These are phyloP conservation scores for Trichoplax adhaerens DNA, from an alignment of 37 sponge, comb jelly and placozoan species.

Conservation along the genomic window DNA sequence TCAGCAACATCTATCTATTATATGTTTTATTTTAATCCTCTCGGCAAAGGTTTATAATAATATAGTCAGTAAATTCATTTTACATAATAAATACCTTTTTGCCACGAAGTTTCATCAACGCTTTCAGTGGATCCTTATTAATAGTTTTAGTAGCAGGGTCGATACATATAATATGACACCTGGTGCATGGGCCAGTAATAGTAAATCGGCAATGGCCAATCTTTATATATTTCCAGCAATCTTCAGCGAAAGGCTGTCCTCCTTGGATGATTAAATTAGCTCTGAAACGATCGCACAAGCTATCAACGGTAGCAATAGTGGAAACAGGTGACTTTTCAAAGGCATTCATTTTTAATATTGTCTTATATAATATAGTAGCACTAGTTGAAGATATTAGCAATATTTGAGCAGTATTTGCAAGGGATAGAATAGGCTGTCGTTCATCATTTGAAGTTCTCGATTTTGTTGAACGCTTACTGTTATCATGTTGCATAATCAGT, in stretches of 20 bases:
- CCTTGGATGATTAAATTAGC: slow-evolving; percentile 49
- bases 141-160: slow-evolving; percentile 8
- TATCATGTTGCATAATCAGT: slow-evolving; percentile 24
- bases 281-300: slow-evolving; percentile 27
- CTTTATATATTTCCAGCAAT: slow-evolving; percentile 29
- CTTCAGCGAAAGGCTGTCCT: slow-evolving; percentile 43
- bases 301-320: slow-evolving; percentile 4
- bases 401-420: slow-evolving; percentile 30
- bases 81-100: too few species aligned
- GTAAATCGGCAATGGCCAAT: slow-evolving; percentile 9
- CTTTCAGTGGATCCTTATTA: too few species aligned
- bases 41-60: too few species aligned
- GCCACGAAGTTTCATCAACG: too few species aligned
- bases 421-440: not conserved
- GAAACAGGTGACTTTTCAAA: not conserved
- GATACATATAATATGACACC: slow-evolving; percentile 65
- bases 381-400: slow-evolving; percentile 34
- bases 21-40: too few species aligned
- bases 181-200: slow-evolving; percentile 30
- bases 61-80: too few species aligned
- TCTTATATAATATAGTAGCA: slow-evolving; percentile 9
- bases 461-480: not conserved
- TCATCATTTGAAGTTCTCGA: not conserved
- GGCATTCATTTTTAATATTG: not conserved
- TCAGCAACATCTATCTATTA: too few species aligned